phyloP scores from a whole-genome alignment of 2,113 vertebrate genomes.

The Mionectes macconnelli region DNA sequence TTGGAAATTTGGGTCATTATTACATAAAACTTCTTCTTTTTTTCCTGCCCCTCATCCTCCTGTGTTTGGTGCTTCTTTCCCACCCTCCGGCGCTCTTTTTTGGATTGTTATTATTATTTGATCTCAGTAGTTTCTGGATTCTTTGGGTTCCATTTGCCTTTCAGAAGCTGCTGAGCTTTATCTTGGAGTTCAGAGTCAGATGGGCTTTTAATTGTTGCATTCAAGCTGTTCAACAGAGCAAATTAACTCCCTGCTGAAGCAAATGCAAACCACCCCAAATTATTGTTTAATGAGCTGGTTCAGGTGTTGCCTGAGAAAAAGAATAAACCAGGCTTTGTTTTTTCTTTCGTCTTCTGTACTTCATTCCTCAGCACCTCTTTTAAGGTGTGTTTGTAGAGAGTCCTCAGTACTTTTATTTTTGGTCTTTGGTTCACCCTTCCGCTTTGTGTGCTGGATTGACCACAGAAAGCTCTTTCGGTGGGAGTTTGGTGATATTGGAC shows the following conservation, averaged over 20 bases:
- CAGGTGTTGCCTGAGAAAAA: constrained; percentile 10
- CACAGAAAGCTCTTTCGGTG: background rate
- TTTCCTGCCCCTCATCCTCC: fast-evolving
- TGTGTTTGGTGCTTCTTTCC: background rate
- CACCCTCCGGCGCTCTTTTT: background rate
- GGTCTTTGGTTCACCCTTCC: background rate
- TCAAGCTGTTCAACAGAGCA: background rate
- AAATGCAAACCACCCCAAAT: background rate
- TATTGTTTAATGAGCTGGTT: background rate
- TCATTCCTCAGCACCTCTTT: background rate
- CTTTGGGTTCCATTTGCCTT: background rate
- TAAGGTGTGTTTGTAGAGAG: fast-evolving
- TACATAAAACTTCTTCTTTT: background rate
- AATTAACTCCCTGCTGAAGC: background rate
- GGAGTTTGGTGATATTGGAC: background rate
- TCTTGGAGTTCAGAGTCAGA: background rate
- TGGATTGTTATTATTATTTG: background rate
- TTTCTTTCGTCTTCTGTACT: background rate
- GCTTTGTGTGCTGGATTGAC: fast-evolving
- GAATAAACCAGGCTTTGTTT: background rate
- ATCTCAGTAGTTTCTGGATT: background rate
- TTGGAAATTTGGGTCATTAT: background rate
- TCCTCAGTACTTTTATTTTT: background rate
- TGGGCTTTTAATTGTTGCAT: background rate
- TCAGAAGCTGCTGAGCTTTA: background rate